Conservation (phyloP, 1,140 invertebrate species). For the Pinna nobilis region DNA sequence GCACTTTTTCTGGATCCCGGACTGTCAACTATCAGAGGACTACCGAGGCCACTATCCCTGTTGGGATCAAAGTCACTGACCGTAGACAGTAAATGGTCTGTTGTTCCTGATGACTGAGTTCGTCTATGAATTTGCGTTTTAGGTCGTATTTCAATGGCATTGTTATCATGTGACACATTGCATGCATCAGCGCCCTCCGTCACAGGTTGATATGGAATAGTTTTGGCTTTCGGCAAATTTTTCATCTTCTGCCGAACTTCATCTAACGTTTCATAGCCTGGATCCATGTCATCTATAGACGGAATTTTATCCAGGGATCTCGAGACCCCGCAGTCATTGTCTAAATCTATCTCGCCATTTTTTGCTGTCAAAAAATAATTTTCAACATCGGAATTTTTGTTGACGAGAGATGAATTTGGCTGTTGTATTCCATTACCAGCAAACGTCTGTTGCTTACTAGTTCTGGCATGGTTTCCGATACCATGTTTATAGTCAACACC, state of each 20-base stretch:
- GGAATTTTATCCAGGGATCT: conserved; percentile 7
- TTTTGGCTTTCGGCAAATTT: conserved; percentile 3
- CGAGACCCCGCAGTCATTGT: background rate
- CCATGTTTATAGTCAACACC: conserved; percentile 12
- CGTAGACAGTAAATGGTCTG: background rate
- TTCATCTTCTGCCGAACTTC: conserved; percentile 52
- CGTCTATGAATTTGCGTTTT: conserved; percentile 9
- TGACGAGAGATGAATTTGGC: background rate
- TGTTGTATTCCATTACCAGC: background rate
- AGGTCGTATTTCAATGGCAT: background rate
- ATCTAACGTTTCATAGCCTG: conserved; percentile 59
- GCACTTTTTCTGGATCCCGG: conserved; percentile 19
- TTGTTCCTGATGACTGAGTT: conserved; percentile 21
- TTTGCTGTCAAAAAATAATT: conserved; percentile 38
- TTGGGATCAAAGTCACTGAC: conserved; percentile 7
- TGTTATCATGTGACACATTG: background rate
- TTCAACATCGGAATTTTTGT: conserved; percentile 2
- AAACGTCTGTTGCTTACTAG: background rate
- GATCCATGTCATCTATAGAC: conserved; percentile 45
- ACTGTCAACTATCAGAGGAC: conserved; percentile 33
- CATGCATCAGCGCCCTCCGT: no score
- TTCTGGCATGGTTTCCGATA: conserved; percentile 13
- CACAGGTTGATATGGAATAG: background rate
- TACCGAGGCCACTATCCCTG: conserved; percentile 46
- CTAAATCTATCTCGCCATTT: conserved; percentile 29